A percentile compares a stretch with the other conserved stretches of the same genome.
Evolutionary conservation across 2,113 vertebrate genomes (phyloP).

Genomic region (Scalopus aquaticus): DNA sequence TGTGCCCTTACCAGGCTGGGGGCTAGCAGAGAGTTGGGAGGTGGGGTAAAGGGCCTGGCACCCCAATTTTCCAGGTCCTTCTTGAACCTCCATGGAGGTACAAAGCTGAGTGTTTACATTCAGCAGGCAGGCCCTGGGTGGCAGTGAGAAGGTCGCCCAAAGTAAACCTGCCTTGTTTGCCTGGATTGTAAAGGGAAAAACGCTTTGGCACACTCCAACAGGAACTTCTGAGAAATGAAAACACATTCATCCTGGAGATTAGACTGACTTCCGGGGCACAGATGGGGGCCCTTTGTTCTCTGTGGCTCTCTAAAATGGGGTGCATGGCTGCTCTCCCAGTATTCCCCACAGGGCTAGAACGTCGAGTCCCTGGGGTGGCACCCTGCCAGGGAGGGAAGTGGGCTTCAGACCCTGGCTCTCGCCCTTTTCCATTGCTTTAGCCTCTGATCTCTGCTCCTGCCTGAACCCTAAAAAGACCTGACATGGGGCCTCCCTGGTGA

Average conservation of each 20-base stretch:
- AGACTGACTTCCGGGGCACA: conserved; percentile 73
- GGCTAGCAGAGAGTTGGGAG: background rate
- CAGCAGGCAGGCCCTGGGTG: conserved; percentile 77
- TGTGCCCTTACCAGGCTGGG: background rate
- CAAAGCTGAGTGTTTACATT: conserved; percentile 70
- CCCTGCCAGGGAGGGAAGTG: background rate
- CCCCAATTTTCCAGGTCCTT: background rate
- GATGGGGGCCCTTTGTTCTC: conserved; percentile 71
- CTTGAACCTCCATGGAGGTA: conserved; percentile 30
- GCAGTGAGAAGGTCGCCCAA: conserved; percentile 82
- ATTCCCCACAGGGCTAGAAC: background rate
- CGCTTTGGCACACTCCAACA: conserved; percentile 72
- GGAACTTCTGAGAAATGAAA: conserved; percentile 80
- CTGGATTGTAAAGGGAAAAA: conserved; percentile 79
- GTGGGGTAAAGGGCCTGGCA: background rate
- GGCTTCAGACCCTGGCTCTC: background rate
- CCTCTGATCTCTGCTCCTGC: background rate
- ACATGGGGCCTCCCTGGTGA: too few relatives aligned
- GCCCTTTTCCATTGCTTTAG: background rate
- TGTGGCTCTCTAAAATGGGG: background rate
- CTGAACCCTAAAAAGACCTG: background rate
- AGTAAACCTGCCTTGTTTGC: conserved; percentile 82
- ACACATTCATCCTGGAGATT: conserved; percentile 77
- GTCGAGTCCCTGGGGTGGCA: background rate
- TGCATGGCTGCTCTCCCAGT: background rate